phyloP scores from a whole-genome alignment of 2,797 vertebrate genomes.

The Phrynocephalus vlangalii region DNA sequence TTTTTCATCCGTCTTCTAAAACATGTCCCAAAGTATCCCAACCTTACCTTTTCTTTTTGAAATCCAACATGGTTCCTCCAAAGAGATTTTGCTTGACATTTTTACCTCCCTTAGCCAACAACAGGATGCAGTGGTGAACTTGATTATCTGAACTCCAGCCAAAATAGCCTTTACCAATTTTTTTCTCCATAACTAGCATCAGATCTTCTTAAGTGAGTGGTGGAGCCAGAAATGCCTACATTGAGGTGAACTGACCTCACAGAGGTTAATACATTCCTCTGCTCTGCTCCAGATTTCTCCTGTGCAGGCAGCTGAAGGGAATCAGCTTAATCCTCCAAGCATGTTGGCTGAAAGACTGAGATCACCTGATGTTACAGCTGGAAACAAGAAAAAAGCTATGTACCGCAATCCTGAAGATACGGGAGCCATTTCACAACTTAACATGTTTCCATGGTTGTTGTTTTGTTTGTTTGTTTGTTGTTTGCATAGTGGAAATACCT shows the following conservation, averaged over 20 bases:
- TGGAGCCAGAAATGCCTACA: not conserved
- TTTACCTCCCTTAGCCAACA: not conserved
- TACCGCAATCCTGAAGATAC: not conserved
- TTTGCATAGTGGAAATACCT: not conserved
- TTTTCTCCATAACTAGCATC: conserved; percentile 1
- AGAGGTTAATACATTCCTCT: not conserved
- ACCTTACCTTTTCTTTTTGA: not conserved
- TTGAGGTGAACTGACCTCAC: not conserved
- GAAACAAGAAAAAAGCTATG: not conserved
- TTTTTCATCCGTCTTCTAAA: no score
- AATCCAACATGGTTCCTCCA: not conserved
- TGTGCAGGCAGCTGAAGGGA: conserved; percentile 3
- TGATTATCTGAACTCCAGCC: not conserved
- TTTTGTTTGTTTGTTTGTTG: no score
- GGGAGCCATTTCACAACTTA: not conserved
- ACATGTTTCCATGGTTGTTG: not conserved
- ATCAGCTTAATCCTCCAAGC: not conserved
- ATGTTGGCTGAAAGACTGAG: not conserved
- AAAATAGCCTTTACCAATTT: not conserved
- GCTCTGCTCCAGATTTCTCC: not conserved
- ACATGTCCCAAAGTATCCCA: not conserved
- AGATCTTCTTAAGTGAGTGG: not conserved
- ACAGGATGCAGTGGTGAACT: not conserved
- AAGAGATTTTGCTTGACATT: not conserved
- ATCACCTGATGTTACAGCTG: not conserved